These are phyloP conservation scores for Podarcis lilfordi DNA, from an alignment of 2,797 vertebrate genomes.

Conservation along the genomic window DNA sequence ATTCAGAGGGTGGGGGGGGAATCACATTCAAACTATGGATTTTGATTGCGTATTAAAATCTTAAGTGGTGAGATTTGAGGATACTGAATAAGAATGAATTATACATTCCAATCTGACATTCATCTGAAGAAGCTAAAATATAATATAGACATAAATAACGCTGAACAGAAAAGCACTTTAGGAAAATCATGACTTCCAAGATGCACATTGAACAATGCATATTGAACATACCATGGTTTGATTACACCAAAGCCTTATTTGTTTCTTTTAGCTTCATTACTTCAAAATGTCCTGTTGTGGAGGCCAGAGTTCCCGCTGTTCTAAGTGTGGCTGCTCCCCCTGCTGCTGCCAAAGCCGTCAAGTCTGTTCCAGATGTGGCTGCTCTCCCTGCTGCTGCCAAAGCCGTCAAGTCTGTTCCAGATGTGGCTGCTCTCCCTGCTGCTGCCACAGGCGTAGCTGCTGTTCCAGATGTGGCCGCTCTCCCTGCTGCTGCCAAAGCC, in stretches of 20 bases:
- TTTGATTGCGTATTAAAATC: neutral
- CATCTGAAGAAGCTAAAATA: neutral
- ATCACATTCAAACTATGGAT: neutral
- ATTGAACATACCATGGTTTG: neutral
- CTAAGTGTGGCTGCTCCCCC: neutral
- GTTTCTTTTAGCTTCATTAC: neutral
- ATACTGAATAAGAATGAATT: too few species aligned
- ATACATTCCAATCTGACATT: neutral
- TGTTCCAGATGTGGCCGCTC: neutral
- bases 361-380: too few species aligned
- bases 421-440: neutral
- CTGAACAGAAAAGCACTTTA: neutral
- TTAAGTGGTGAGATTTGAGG: too few species aligned
- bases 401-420: neutral
- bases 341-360: neutral
- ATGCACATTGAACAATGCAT: neutral
- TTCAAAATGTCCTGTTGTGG: constrained; percentile 1
- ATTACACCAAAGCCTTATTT: neutral
- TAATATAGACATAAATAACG: too few species aligned
- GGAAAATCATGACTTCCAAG: too few species aligned
- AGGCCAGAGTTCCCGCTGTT: neutral
- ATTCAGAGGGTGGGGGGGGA: too few species aligned
- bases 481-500: neutral
- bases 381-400: neutral
- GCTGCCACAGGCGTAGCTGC: neutral